phyloP scores from a whole-genome alignment of 2,113 vertebrate species.

The Sinocyclocheilus anophthalmus region DNA sequence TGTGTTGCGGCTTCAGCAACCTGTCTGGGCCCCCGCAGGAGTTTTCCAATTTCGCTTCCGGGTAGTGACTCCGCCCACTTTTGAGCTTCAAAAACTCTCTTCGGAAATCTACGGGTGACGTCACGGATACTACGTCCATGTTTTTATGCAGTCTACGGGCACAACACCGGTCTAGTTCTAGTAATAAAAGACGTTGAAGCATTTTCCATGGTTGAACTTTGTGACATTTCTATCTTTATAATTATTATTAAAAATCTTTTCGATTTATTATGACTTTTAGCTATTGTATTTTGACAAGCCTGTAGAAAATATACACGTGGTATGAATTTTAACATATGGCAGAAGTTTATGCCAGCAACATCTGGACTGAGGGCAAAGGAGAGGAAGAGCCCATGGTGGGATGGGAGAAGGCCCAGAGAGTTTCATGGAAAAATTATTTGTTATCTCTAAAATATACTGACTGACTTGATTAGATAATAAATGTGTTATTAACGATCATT shows the following conservation, averaged over 20 bases:
- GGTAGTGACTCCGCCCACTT: no score
- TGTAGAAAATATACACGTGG: neutral
- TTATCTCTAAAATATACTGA: neutral
- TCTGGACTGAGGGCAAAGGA: slow-evolving; percentile 1
- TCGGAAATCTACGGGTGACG: no score
- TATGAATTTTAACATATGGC: neutral
- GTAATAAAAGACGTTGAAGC: neutral
- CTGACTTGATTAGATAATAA: neutral
- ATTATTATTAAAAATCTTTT: neutral
- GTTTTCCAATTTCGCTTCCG: no score
- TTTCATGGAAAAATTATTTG: neutral
- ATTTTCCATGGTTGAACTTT: neutral
- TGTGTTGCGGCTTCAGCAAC: no score
- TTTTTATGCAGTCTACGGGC: no score
- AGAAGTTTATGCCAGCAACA: neutral
- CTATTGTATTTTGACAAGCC: neutral
- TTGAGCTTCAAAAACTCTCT: no score
- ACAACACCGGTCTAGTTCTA: neutral
- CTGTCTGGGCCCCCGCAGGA: no score
- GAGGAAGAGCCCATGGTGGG: neutral
- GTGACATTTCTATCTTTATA: no score
- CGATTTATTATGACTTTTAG: neutral
- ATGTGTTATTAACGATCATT: neutral
- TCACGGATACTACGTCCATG: no score
- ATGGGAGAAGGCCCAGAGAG: neutral